Evolutionary conservation across 1,140 invertebrate species (phyloP).

Genomic region (Heliothis subflexa): DNA sequence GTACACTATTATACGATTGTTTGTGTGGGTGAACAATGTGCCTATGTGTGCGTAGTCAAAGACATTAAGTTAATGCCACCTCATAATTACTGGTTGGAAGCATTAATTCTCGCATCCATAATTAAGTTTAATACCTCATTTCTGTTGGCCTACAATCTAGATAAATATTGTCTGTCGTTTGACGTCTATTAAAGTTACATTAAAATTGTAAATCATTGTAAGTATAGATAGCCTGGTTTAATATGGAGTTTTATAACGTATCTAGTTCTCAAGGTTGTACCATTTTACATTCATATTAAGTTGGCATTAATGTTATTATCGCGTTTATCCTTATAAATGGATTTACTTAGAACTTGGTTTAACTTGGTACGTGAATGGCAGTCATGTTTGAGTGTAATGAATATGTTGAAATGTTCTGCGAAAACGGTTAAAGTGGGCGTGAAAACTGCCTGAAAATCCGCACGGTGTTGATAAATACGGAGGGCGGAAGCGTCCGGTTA

Average conservation of each 20-base stretch:
- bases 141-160: constrained; percentile 82
- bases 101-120: constrained; percentile 85
- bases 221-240: constrained; percentile 46
- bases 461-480: background rate
- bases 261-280: constrained; percentile 38
- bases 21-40: constrained; percentile 55
- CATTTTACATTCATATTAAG: constrained; percentile 43
- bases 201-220: constrained; percentile 74
- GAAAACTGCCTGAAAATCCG: constrained; percentile 23
- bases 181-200: constrained; percentile 79
- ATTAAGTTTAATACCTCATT: constrained; percentile 85
- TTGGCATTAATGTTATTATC: constrained; percentile 32
- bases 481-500: background rate
- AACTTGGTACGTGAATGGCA: background rate
- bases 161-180: constrained; percentile 80
- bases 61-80: constrained; percentile 85
- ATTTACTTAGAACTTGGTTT: background rate
- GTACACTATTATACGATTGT: background rate
- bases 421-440: constrained; percentile 33
- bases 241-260: constrained; percentile 45
- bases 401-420: constrained; percentile 21
- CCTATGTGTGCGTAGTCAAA: constrained; percentile 73
- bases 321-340: constrained; percentile 14
- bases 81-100: constrained; percentile 83
- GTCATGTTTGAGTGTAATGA: constrained; percentile 23